phyloP scores from a whole-genome alignment of 37 sponge, comb jelly and placozoan species.

The Aphrocallistes beatrix region DNA sequence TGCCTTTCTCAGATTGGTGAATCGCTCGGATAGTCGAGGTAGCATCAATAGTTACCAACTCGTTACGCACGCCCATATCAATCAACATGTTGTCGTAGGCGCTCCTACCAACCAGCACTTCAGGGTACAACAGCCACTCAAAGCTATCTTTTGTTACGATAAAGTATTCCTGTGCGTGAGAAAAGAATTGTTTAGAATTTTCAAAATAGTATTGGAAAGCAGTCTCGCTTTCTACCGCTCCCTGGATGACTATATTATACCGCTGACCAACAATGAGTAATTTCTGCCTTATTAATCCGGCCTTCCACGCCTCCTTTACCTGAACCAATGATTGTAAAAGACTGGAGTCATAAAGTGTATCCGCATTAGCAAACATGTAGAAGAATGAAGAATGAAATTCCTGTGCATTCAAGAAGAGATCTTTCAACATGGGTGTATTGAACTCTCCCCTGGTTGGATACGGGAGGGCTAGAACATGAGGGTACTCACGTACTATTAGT shows the following conservation, averaged over 20 bases:
- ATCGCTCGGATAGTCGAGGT: neutral
- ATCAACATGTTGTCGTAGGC: neutral
- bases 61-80: neutral
- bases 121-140: neutral
- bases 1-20: neutral
- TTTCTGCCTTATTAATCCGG: neutral
- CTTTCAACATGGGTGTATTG: neutral
- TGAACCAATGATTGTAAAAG: neutral
- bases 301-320: neutral
- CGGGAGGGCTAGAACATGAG: neutral
- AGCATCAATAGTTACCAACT: neutral
- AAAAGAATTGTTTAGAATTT: neutral
- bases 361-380: conserved; percentile 7
- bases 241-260: neutral
- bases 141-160: neutral
- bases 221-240: neutral
- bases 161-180: neutral
- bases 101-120: neutral
- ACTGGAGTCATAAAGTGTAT: neutral
- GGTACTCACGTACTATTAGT: neutral
- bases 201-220: neutral
- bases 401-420: neutral
- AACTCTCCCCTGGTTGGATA: neutral
- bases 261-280: neutral
- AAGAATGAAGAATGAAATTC: neutral